Evolutionary conservation across 2,888 invertebrate species (phyloP), one percentile per base, ranked within the genome.

Genomic region (Noctua pronuba): DNA sequence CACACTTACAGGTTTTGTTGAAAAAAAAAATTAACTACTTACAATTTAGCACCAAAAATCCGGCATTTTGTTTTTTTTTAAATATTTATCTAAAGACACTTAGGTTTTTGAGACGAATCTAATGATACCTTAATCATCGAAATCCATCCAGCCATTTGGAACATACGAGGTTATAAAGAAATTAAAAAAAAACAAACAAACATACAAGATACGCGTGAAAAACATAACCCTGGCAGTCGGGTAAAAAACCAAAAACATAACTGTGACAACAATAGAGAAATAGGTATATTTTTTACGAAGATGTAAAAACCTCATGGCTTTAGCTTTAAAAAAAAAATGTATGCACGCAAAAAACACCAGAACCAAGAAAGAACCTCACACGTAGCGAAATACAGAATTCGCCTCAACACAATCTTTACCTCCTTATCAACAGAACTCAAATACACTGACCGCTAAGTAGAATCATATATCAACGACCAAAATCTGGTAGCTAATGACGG

Each of bases 401-500:
- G 73, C 83, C 13, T 24, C 46, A 52, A 65, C 68, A 74, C 58
- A 85, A 85, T 78, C 86, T 78, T 16, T 21, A 0, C 38, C 52
- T 55, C 38, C 73, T 82, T 84, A 84, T 84, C 84, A 67, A 78
- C 28, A 21, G 38, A 68, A 46, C 77, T 73, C 49, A 85, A 78
- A 77, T 77, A 82, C 64, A 67, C 67, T 68, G 60, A 67, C 69
- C 66, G 65, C 71, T 84, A 84, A 84, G 84, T 84, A 84, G 64
- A 64, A 82, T 60, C 64, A 80, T 87, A 88, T 80, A 88, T 87
- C 84, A 87, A 86, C 31, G 83, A 60, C 49, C 21, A 82, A 80
- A 74, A 78, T 76, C 86, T 87, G 87, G 92, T 88, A 92, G 92
- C 89, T 86, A 86, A 88, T 88, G 79, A 83, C 86, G 85, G 85